Conservation (phyloP, 2,113 vertebrate genomes). For the Anoplopoma fimbria region DNA sequence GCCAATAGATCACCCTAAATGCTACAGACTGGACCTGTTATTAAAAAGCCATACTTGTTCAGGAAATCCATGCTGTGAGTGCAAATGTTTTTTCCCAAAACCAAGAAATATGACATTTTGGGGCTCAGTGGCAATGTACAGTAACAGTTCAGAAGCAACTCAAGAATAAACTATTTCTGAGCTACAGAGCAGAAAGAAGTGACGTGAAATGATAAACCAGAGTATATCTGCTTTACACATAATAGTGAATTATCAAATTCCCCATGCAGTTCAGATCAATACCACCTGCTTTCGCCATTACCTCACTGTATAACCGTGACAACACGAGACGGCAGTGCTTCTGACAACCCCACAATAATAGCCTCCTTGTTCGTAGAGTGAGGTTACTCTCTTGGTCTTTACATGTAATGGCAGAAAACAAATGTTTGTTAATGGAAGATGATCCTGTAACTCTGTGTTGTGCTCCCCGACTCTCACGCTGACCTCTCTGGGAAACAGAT, state of each 20-base stretch:
- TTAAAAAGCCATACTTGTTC: not conserved
- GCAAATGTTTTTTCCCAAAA: too few species aligned
- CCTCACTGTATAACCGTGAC: not conserved
- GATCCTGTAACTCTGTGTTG: constrained; percentile 58
- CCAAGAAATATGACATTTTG: not conserved
- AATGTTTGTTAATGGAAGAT: constrained; percentile 75
- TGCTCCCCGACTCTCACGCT: constrained; percentile 38
- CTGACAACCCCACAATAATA: constrained; percentile 17
- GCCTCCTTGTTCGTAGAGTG: constrained; percentile 57
- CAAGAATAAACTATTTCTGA: not conserved
- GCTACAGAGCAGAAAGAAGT: not conserved
- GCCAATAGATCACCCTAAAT: too few species aligned
- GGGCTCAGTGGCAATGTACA: not conserved
- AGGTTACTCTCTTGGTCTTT: constrained; percentile 43
- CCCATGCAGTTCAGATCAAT: not conserved
- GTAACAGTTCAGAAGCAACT: not conserved
- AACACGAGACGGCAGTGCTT: constrained; percentile 1
- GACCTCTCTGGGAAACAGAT: constrained; percentile 67
- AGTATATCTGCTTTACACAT: not conserved
- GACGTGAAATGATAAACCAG: not conserved
- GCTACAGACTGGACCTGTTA: not conserved
- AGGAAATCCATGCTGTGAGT: not conserved
- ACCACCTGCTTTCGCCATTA: not conserved
- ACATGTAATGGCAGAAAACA: constrained; percentile 72
- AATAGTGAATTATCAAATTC: not conserved